These are phyloP conservation scores for Xerus rutilus DNA, from an alignment of 2,797 vertebrate genomes.

Conservation along the genomic window DNA sequence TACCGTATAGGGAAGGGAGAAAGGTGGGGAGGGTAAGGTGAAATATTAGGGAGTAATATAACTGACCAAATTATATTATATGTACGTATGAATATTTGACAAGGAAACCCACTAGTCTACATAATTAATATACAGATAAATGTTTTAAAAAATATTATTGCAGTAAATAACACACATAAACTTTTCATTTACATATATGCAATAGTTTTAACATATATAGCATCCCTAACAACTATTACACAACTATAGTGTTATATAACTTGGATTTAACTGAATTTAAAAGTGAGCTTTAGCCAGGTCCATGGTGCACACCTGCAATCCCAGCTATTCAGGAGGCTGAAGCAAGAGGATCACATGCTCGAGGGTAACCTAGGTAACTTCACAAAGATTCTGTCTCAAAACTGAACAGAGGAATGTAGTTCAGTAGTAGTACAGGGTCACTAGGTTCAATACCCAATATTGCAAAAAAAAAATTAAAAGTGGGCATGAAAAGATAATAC, in stretches of 20 bases:
- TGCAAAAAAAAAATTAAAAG: background rate
- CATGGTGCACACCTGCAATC: background rate
- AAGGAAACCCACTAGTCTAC: background rate
- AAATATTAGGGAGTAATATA: background rate
- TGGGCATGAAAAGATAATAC: background rate
- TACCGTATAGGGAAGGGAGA: too few species aligned
- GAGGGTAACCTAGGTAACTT: background rate
- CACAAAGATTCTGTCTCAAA: background rate
- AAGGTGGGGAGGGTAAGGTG: background rate
- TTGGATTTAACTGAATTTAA: constrained; percentile 73
- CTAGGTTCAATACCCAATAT: too few species aligned
- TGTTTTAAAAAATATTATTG: background rate
- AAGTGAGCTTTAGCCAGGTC: constrained; percentile 32
- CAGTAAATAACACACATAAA: constrained; percentile 55
- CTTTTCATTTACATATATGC: constrained; percentile 49
- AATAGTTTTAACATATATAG: constrained; percentile 12
- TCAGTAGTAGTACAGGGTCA: background rate
- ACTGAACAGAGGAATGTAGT: background rate
- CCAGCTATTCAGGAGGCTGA: background rate
- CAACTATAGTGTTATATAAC: constrained; percentile 1
- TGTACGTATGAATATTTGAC: background rate
- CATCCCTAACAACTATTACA: constrained; percentile 43
- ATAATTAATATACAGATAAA: background rate
- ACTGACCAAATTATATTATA: background rate
- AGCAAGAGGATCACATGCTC: background rate